A percentile compares a stretch with the other conserved stretches of the same genome.
phyloP scores from a whole-genome alignment of 2,113 vertebrate species.

The Sprattus sprattus region DNA sequence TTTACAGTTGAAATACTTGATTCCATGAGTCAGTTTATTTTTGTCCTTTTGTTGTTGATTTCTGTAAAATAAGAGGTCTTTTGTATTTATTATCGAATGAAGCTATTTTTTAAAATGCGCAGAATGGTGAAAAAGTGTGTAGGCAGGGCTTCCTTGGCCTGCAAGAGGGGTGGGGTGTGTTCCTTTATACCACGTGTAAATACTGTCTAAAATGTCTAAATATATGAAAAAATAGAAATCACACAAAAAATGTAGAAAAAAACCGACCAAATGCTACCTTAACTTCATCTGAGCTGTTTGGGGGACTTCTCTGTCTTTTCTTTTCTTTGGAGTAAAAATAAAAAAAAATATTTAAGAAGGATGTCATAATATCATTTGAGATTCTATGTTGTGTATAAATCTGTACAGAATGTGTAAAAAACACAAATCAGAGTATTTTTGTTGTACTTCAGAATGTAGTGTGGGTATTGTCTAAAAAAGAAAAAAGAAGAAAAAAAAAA shows the following conservation, averaged over 20 bases:
- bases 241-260: constrained; percentile 62
- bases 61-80: constrained; percentile 98
- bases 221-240: constrained; percentile 13
- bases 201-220: constrained; percentile 74
- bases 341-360: constrained; percentile 62
- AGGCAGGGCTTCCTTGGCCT: constrained; percentile 81
- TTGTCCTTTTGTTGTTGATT: constrained; percentile 83
- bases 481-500: not conserved
- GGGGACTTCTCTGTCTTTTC: constrained; percentile 61
- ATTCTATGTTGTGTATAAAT: constrained; percentile 50
- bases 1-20: constrained; percentile 90
- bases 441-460: constrained; percentile 61
- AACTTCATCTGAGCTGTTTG: constrained; percentile 77
- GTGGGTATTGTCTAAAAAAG: constrained; percentile 43
- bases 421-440: constrained; percentile 59
- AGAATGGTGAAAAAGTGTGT: constrained; percentile 72
- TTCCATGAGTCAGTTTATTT: constrained; percentile 94
- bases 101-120: constrained; percentile 89
- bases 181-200: constrained; percentile 94
- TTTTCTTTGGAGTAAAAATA: not conserved
- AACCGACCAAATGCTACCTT: constrained; percentile 87
- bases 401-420: constrained; percentile 62
- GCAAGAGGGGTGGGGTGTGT: constrained; percentile 80
- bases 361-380: constrained; percentile 74
- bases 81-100: constrained; percentile 99